These are phyloP conservation scores for Octonoba sinensis DNA, from an alignment of 2,888 invertebrate species.

Conservation along the genomic window DNA sequence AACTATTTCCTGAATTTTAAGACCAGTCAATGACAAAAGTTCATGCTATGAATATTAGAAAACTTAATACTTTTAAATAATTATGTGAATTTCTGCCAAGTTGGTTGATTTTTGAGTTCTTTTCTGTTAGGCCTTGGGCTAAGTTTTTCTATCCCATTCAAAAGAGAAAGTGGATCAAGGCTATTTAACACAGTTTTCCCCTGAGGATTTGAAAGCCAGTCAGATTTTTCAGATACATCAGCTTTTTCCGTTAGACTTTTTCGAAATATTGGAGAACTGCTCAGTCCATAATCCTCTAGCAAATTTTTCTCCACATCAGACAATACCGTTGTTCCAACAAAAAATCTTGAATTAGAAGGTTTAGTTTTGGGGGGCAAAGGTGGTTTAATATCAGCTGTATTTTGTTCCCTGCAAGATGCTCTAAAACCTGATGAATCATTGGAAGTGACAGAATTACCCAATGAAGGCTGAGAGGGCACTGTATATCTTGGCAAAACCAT, in stretches of 20 bases:
- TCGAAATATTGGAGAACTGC: constrained; percentile 41
- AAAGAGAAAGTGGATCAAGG: not conserved
- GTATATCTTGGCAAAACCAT: constrained; percentile 19
- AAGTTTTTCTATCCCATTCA: not conserved
- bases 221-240: not conserved
- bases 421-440: constrained; percentile 9
- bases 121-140: constrained; percentile 34
- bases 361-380: constrained; percentile 38
- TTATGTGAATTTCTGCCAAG: constrained; percentile 57
- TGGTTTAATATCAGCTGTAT: constrained; percentile 29
- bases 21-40: too few species aligned
- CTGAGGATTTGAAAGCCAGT: not conserved
- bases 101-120: constrained; percentile 21
- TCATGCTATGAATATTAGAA: too few species aligned
- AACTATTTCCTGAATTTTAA: too few species aligned
- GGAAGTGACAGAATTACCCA: not conserved
- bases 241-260: not conserved
- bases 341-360: constrained; percentile 32
- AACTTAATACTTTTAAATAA: not conserved
- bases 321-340: constrained; percentile 23
- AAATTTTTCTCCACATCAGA: constrained; percentile 42
- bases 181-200: constrained; percentile 1
- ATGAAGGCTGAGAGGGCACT: not conserved
- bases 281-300: constrained; percentile 46
- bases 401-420: not conserved